Evolutionary conservation across 2,113 vertebrate species (phyloP).

Genomic region (Lagenorhynchus albirostris): DNA sequence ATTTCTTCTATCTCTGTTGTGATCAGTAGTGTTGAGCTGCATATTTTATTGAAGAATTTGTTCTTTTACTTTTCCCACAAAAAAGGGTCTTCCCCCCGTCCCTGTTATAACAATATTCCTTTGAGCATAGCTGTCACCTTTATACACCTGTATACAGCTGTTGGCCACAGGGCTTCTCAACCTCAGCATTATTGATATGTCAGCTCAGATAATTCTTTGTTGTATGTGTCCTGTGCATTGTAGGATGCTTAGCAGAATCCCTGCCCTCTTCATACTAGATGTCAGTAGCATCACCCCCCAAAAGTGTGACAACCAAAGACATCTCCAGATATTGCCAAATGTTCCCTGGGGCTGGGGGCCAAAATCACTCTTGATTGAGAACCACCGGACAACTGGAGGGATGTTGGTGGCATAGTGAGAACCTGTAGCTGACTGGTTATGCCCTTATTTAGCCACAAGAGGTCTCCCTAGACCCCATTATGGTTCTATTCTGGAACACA

Average conservation of each 20-base stretch:
- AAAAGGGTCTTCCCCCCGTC: background rate
- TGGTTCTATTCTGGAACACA: background rate
- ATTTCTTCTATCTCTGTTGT: background rate
- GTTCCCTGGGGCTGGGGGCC: background rate
- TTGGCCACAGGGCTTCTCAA: background rate
- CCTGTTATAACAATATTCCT: background rate
- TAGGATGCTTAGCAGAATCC: background rate
- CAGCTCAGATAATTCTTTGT: background rate
- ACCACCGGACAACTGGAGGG: background rate
- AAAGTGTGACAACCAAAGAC: background rate
- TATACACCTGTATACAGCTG: background rate
- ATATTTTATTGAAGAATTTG: background rate
- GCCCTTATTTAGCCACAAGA: slow-evolving; percentile 25
- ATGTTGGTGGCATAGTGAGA: rapidly evolving
- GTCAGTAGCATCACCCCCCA: background rate
- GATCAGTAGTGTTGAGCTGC: background rate
- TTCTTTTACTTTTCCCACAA: background rate
- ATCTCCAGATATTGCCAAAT: background rate
- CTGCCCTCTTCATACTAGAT: background rate
- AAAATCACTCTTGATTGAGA: background rate
- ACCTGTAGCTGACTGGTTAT: background rate
- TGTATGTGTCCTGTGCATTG: background rate
- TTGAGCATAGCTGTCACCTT: background rate
- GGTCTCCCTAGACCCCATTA: slow-evolving; percentile 64
- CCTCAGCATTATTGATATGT: background rate